A percentile compares a stretch with the other conserved stretches of the same genome.
These are phyloP conservation scores for Eonycteris spelaea DNA, from an alignment of 2,113 vertebrate species.

Conservation along the genomic window DNA sequence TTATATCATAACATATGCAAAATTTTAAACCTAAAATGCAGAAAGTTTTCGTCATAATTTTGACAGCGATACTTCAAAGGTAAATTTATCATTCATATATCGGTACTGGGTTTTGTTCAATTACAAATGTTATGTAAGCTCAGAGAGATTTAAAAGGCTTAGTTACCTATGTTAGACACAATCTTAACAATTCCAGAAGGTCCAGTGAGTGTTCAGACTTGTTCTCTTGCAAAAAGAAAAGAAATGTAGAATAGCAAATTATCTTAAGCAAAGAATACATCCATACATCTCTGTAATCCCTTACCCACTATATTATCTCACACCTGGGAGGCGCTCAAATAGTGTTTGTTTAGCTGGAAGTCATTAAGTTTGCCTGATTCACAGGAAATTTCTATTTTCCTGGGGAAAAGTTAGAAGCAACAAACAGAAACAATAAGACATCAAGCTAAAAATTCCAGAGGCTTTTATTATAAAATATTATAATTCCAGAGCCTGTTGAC, in stretches of 20 bases:
- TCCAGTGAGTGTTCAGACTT: not conserved
- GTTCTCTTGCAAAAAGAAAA: not conserved
- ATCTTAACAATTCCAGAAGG: not conserved
- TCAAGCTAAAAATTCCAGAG: not conserved
- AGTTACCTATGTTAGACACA: not conserved
- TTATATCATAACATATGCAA: not conserved
- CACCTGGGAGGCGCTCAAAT: not conserved
- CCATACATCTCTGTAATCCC: not conserved
- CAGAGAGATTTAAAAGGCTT: not conserved
- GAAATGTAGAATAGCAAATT: not conserved
- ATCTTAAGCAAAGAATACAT: not conserved
- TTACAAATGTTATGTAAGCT: not conserved
- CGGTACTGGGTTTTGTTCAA: not conserved
- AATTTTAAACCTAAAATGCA: not conserved
- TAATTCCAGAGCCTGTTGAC: not conserved
- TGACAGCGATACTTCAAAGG: not conserved
- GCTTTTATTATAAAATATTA: not conserved
- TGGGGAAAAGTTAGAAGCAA: not conserved
- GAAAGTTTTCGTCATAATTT: not conserved
- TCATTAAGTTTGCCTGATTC: not conserved
- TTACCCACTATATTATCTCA: not conserved
- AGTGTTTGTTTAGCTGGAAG: not conserved
- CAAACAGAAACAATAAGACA: not conserved
- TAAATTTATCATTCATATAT: not conserved
- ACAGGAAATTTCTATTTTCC: not conserved